These are phyloP conservation scores for Tribolium castaneum DNA, from an alignment of 1,140 invertebrate genomes.

Conservation along the genomic window DNA sequence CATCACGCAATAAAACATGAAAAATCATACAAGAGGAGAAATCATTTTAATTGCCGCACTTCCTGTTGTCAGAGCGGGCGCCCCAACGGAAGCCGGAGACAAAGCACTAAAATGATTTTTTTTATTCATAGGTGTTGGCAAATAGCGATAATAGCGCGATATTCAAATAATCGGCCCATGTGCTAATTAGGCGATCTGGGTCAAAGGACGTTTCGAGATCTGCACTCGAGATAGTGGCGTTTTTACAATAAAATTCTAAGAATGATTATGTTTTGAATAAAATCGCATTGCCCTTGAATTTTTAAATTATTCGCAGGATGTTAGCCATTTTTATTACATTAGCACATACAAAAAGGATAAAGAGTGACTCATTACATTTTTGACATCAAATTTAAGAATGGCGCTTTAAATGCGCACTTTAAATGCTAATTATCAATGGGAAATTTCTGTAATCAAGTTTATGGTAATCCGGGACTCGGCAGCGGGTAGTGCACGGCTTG, in stretches of 20 bases:
- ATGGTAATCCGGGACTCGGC: neutral
- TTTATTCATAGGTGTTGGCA: constrained; percentile 31
- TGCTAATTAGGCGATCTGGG: constrained; percentile 8
- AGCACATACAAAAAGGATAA: constrained; percentile 36
- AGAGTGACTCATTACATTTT: constrained; percentile 22
- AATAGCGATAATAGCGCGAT: constrained; percentile 27
- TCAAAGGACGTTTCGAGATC: constrained; percentile 36
- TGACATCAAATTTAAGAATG: constrained; percentile 24
- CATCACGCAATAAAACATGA: constrained; percentile 35
- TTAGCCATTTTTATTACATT: constrained; percentile 37
- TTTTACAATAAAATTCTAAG: constrained; percentile 32
- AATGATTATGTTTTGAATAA: constrained; percentile 34
- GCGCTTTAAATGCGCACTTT: neutral
- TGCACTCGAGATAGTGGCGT: neutral
- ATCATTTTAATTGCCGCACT: constrained; percentile 42
- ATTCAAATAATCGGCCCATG: neutral
- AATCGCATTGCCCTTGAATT: constrained; percentile 38
- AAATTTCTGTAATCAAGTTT: neutral
- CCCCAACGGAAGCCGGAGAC: constrained; percentile 39
- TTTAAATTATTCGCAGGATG: constrained; percentile 37
- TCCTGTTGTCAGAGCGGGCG: constrained; percentile 32
- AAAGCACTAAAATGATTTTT: constrained; percentile 32
- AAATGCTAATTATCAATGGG: neutral
- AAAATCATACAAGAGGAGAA: constrained; percentile 38
- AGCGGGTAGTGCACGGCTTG: neutral